phyloP scores from a whole-genome alignment of 2,113 vertebrate species.

The Ailurus styani region DNA sequence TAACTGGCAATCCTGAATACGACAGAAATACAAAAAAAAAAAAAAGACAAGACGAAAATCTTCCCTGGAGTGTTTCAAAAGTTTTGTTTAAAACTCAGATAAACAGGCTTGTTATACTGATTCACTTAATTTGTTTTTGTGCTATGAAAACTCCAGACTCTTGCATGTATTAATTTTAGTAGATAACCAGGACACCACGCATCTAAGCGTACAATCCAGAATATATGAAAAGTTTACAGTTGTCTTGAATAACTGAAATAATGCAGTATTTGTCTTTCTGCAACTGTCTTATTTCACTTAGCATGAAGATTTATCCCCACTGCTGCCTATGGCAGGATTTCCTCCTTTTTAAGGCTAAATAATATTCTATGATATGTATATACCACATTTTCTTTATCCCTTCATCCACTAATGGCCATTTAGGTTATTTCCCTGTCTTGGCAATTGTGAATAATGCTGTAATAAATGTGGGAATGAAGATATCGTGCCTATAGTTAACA shows the following conservation, averaged over 20 bases:
- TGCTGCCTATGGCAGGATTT: neutral
- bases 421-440: neutral
- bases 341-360: neutral
- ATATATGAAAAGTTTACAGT: neutral
- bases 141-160: neutral
- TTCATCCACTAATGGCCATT: neutral
- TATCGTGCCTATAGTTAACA: neutral
- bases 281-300: neutral
- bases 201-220: neutral
- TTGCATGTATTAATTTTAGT: conserved; percentile 6
- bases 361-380: neutral
- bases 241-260: neutral
- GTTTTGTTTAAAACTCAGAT: neutral
- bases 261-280: neutral
- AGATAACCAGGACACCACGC: neutral
- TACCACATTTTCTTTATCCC: neutral
- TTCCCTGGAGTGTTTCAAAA: neutral
- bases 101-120: neutral
- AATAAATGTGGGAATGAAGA: neutral
- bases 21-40: neutral
- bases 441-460: neutral
- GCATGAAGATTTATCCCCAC: neutral
- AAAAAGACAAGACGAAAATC: no score
- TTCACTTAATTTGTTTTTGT: neutral
- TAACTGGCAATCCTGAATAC: neutral